Evolutionary conservation across 2,113 vertebrate species (phyloP).

Genomic region (Apaloderma vittatum): DNA sequence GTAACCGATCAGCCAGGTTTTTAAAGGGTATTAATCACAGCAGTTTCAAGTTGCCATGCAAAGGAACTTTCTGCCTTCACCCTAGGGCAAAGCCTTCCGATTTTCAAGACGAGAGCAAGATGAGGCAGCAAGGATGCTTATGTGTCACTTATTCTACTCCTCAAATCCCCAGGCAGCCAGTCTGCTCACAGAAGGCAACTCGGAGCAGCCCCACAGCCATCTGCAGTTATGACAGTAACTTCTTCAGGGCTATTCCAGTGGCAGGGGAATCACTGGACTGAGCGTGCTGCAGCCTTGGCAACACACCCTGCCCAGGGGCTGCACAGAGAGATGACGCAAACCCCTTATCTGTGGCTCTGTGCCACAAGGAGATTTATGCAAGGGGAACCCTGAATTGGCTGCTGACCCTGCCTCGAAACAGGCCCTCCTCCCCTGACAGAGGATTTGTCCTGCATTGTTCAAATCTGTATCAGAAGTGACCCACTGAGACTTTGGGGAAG

Average conservation of each 20-base stretch:
- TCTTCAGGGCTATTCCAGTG: not conserved
- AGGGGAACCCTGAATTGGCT: not conserved
- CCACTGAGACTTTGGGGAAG: not conserved
- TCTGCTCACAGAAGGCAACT: not conserved
- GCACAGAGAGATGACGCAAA: not conserved
- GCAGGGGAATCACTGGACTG: not conserved
- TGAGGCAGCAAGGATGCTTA: not conserved
- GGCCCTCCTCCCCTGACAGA: fast-evolving
- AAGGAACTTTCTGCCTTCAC: not conserved
- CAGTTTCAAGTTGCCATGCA: not conserved
- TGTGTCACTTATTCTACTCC: not conserved
- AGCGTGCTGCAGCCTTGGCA: not conserved
- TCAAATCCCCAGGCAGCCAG: fast-evolving
- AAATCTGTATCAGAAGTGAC: not conserved
- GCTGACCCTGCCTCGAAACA: not conserved
- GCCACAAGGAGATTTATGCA: not conserved
- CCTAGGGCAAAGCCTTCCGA: not conserved
- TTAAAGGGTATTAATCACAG: not conserved
- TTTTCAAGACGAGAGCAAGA: not conserved
- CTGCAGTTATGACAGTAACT: not conserved
- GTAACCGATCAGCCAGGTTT: not conserved
- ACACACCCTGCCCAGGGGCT: not conserved
- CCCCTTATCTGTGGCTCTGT: not conserved
- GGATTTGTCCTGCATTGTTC: not conserved
- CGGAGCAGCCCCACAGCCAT: not conserved